Evolutionary conservation across 2,113 vertebrate genomes (phyloP).

Genomic region (Mugil cephalus): DNA sequence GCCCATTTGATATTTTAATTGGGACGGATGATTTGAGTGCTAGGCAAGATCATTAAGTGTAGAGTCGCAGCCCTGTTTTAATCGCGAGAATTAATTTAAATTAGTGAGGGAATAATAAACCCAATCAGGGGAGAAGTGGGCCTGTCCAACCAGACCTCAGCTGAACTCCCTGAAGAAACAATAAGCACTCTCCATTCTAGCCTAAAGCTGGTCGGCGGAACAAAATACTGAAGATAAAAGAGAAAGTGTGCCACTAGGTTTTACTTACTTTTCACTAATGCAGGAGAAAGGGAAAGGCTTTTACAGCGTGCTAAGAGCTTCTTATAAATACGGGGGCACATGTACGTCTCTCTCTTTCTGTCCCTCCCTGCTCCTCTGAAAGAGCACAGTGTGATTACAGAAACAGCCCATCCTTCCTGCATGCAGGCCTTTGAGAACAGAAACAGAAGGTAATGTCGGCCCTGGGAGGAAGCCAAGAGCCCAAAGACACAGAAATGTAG

Average conservation of each 20-base stretch:
- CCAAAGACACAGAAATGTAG: conserved; percentile 73
- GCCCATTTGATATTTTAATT: conserved; percentile 11
- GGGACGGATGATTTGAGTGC: background rate
- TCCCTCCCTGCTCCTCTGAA: background rate
- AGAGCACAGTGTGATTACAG: conserved; percentile 56
- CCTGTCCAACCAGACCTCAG: conserved; percentile 9
- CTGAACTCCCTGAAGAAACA: conserved; percentile 20
- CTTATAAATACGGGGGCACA: conserved; percentile 43
- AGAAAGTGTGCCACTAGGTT: conserved; percentile 55
- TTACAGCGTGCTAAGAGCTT: conserved; percentile 61
- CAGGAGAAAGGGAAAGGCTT: conserved; percentile 61
- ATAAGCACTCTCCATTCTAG: background rate
- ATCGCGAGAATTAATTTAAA: conserved; percentile 7
- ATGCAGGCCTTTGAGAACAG: conserved; percentile 56
- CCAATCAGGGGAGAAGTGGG: background rate
- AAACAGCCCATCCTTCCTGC: conserved; percentile 50
- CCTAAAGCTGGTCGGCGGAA: conserved; percentile 31
- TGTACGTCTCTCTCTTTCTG: conserved; percentile 9
- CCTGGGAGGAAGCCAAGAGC: conserved; percentile 66
- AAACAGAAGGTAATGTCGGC: conserved; percentile 61
- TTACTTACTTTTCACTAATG: conserved; percentile 53
- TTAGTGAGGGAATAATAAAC: background rate
- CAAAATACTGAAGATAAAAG: conserved; percentile 48
- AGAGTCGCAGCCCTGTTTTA: conserved; percentile 6
- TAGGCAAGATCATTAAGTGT: conserved; percentile 8